These are phyloP conservation scores for Xylophagus ater DNA, from an alignment of 2,888 invertebrate genomes.

Conservation along the genomic window DNA sequence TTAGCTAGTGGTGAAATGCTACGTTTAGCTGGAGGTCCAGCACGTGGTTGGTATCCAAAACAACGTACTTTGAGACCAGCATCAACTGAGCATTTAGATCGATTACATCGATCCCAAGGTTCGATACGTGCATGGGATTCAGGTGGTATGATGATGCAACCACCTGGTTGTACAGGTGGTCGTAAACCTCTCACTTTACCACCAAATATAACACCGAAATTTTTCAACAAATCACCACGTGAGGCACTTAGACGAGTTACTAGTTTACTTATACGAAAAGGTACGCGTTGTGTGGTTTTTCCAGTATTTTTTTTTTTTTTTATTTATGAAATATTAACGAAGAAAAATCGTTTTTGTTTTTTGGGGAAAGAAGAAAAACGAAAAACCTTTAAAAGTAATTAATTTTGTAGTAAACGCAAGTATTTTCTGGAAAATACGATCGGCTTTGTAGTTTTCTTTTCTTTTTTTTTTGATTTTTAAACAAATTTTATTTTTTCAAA, in stretches of 20 bases:
- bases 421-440: too few relatives aligned
- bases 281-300: slow-evolving; percentile 40
- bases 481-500: slow-evolving; percentile 1
- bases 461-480: background rate
- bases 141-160: slow-evolving; percentile 29
- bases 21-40: slow-evolving; percentile 67
- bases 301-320: slow-evolving; percentile 2
- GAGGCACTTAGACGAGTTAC: slow-evolving; percentile 79
- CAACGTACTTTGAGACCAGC: slow-evolving; percentile 66
- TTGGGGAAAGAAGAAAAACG: too few relatives aligned
- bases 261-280: slow-evolving; percentile 77
- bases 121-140: slow-evolving; percentile 44
- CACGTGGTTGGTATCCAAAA: slow-evolving; percentile 74
- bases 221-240: slow-evolving; percentile 78
- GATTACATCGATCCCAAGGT: slow-evolving; percentile 42
- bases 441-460: slow-evolving; percentile 1
- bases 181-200: slow-evolving; percentile 78
- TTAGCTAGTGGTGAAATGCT: slow-evolving; percentile 68
- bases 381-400: too few relatives aligned
- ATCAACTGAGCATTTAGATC: slow-evolving; percentile 75
- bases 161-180: slow-evolving; percentile 42
- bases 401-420: too few relatives aligned
- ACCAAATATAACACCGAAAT: slow-evolving; percentile 79
- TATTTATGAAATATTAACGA: background rate
- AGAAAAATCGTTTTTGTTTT: background rate